Base-by-base conservation (phyloP, 2,113 vertebrate species). In the Arenaria interpres region DNA sequence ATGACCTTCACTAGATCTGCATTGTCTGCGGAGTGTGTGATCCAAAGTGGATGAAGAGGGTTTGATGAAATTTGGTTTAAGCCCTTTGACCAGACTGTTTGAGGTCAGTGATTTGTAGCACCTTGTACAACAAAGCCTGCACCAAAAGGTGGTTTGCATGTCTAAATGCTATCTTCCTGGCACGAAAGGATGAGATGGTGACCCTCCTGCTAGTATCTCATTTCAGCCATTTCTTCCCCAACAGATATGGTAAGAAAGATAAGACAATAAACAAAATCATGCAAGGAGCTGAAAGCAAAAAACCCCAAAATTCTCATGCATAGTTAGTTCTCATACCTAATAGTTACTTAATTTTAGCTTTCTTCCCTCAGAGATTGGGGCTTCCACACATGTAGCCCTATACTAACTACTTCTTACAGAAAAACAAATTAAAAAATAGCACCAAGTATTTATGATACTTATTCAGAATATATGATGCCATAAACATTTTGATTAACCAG, bases 161-260 rank as follows among this genome's bases (percentile, higher is more conserved):
- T 35, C 50, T 62, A 30, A 78, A 59, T 8, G 59, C 21, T 35
- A 1, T 20, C 12, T 33, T 56, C 45, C 30, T 87, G 24, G 27
- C 16, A 28, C 0, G 0, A 83, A 35, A n/a, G 24, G 24, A 12
- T 5, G 35, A 53, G 48, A 67, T 8, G 8, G 30, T 2, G 3
- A 68, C 10, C 10, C 33, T 64, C 50, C 79, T 69, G 39, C 39
- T 30, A 10, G 10, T 23, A 6, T 54, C 27, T 14, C 25, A 22
- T 25, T 82, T 66, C 56, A 81, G 43, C 30, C 39, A 41, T 24
- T 54, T 22, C 41, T 75, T 85, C 24, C 21, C 66, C 24, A 78
- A 10, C 7, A 60, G 54, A 35, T 10, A 12, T 1, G 6, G 20
- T 3, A 10, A 73, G 56, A 82, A 62, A 81, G 6, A 14, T 12